These are phyloP conservation scores for Limonius californicus DNA, from an alignment of 1,140 invertebrate genomes.

Conservation along the genomic window DNA sequence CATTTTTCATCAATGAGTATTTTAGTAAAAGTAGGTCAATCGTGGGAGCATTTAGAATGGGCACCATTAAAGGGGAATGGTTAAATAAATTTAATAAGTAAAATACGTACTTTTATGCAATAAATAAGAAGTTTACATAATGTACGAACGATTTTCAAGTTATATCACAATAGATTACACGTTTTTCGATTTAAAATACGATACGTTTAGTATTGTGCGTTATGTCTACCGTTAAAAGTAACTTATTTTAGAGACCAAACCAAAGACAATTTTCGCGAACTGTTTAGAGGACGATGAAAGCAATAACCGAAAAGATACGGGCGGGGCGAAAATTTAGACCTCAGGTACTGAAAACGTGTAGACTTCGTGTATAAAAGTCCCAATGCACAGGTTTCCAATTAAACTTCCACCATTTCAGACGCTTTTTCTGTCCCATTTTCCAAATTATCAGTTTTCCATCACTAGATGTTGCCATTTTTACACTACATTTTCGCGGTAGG, in stretches of 20 bases:
- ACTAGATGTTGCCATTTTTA: constrained; percentile 34
- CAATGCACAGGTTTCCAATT: constrained; percentile 30
- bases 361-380: constrained; percentile 31
- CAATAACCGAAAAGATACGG: constrained; percentile 22
- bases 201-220: constrained; percentile 40
- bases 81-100: constrained; percentile 1
- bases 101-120: constrained; percentile 20
- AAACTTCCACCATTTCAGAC: constrained; percentile 39
- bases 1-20: constrained; percentile 2
- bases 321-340: constrained; percentile 14
- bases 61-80: not conserved
- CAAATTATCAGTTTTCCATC: constrained; percentile 30
- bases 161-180: constrained; percentile 24
- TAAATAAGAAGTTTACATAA: not conserved
- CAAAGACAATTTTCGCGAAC: not conserved
- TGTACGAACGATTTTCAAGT: constrained; percentile 2
- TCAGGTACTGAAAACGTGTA: constrained; percentile 29
- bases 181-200: constrained; percentile 29
- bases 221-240: constrained; percentile 10
- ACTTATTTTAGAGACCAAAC: constrained; percentile 16
- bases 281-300: not conserved
- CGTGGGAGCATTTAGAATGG: not conserved
- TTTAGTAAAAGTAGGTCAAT: constrained; percentile 7
- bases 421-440: constrained; percentile 36
- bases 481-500: constrained; percentile 8